Evolutionary conservation across 2,113 vertebrate genomes (phyloP), one percentile per base, ranked within the genome.

Genomic region (Hylia prasina): DNA sequence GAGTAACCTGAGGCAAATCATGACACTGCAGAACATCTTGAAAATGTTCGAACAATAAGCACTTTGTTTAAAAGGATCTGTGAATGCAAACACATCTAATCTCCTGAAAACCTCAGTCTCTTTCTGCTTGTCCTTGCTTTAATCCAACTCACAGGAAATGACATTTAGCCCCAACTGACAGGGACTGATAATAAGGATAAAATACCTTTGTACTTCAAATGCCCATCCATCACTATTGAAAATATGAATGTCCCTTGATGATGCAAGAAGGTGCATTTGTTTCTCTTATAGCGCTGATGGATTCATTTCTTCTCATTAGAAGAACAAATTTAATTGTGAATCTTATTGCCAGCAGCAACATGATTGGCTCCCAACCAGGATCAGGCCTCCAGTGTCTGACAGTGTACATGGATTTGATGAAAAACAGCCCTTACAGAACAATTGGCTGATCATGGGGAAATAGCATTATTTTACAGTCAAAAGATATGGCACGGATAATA

Each of bases 31-130:
- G 71, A 83, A 37, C 56, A 64, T n/a, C 63, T 16, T 82, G 54
- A 53, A 95, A 94, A 79, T 2, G n/a, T 70, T 48, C 2, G 0
- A 82, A 73, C 57, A 89, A 47, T 37, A 54, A 89, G 65, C 23
- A 54, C 79, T 80, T 89, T 77, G 77, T 91, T 90, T 84, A 79
- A 95, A 92, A 87, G 58, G 76, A 68, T 92, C 57, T 93, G 68
- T 48, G 75, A 93, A 73, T n/a, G 48, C 76, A 87, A 95, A 95
- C 82, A 66, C 1, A 2, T 60, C 61, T 65, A 30, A 94, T n/a
- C 82, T 70, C 42, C 68, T 40, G 58, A 90, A 94, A 96, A 73
- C 28, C 31, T 81, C 39, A 71, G 25, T 35, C 39, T 66, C 54
- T 31, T 82, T 66, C 44, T 80, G 57, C 57, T 64, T 63, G 83